Percentiles rank a stretch among this genome's conserved stretches.
These are phyloP conservation scores for Drosophila testacea DNA, from an alignment of 2,888 invertebrate species.

Conservation along the genomic window DNA sequence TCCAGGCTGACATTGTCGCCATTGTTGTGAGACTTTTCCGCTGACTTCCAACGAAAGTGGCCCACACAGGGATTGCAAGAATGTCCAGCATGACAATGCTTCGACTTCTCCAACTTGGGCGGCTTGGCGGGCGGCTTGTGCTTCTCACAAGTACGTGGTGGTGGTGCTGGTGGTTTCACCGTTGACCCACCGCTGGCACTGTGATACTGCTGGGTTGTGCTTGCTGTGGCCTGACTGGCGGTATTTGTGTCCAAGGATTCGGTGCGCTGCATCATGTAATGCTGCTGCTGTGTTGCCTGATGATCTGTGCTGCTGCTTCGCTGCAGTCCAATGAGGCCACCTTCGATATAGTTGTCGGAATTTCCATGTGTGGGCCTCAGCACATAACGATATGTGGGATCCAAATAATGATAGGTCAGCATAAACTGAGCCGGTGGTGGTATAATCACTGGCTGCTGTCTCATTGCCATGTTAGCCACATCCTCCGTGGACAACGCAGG, in stretches of 20 bases:
- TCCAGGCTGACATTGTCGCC: slow-evolving; percentile 91
- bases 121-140: slow-evolving; percentile 80
- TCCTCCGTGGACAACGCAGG: slow-evolving; percentile 94
- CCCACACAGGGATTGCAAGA: slow-evolving; percentile 91
- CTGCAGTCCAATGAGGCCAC: slow-evolving; percentile 82
- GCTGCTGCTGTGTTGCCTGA: slow-evolving; percentile 46
- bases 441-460: slow-evolving; percentile 74
- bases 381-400: slow-evolving; percentile 90
- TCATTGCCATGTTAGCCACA: slow-evolving; percentile 85
- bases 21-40: slow-evolving; percentile 83
- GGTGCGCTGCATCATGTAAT: slow-evolving; percentile 88
- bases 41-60: slow-evolving; percentile 85
- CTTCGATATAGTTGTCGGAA: slow-evolving; percentile 88
- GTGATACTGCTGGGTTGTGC: slow-evolving; percentile 55
- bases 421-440: slow-evolving; percentile 86
- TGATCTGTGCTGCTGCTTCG: slow-evolving; percentile 87
- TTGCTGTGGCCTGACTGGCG: slow-evolving; percentile 44
- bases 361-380: slow-evolving; percentile 89
- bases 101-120: slow-evolving; percentile 73
- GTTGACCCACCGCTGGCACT: slow-evolving; percentile 51
- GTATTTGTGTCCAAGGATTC: slow-evolving; percentile 84
- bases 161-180: slow-evolving; percentile 80
- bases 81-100: slow-evolving; percentile 86
- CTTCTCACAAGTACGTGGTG: slow-evolving; percentile 83
- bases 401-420: slow-evolving; percentile 90